Conservation (phyloP, 2,888 invertebrate genomes). For the Melanophora roralis region DNA sequence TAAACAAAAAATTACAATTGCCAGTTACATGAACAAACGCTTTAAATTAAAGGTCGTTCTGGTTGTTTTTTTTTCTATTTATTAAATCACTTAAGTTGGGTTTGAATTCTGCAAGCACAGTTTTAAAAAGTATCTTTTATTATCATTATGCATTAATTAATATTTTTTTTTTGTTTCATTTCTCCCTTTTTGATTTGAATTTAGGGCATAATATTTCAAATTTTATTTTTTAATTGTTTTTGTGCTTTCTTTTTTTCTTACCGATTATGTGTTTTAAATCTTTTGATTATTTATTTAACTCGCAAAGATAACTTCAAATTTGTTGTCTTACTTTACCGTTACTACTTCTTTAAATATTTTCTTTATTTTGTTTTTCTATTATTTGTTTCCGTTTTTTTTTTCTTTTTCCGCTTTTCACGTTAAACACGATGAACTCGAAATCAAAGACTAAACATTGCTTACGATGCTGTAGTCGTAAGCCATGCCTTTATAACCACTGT, state of each 20-base stretch:
- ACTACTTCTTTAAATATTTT: background rate
- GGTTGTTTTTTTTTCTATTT: conserved; percentile 35
- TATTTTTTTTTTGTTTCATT: background rate
- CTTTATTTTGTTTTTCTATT: conserved; percentile 30
- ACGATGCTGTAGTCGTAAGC: conserved; percentile 59
- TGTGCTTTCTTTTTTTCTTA: background rate
- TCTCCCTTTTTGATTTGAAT: no score
- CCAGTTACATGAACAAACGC: no score
- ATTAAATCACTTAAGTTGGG: conserved; percentile 7
- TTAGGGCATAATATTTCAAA: no score
- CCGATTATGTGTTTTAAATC: conserved; percentile 41
- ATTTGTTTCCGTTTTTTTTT: conserved; percentile 6
- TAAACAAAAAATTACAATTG: no score
- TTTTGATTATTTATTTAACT: conserved; percentile 21
- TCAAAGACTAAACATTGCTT: conserved; percentile 58
- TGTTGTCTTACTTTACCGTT: background rate
- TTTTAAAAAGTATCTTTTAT: background rate
- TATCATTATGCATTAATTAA: background rate
- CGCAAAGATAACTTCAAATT: conserved; percentile 16
- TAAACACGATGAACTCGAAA: conserved; percentile 59
- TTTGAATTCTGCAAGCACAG: conserved; percentile 43
- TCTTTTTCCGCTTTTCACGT: conserved; percentile 52
- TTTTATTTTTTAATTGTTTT: background rate
- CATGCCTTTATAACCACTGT: conserved; percentile 47
- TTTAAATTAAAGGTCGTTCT: no score